Base-by-base conservation (phyloP, 2,797 vertebrate species). In the Gallinago solitaria region DNA sequence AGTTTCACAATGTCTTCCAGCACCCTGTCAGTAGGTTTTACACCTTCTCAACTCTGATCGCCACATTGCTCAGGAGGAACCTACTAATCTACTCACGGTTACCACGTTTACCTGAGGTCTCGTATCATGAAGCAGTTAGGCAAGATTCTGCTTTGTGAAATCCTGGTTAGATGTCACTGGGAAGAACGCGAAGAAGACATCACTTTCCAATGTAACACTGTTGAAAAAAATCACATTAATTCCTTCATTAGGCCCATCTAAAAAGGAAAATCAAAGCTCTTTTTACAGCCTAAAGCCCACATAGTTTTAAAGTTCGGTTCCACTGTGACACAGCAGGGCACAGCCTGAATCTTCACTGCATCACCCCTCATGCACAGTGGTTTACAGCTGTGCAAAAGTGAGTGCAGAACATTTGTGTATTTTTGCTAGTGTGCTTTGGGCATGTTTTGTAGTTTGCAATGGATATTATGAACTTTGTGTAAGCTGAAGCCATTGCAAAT, bases 301-400 rank as follows among this genome's bases (percentile, higher is more conserved):
- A 15, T 0, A 1, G 4, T 18, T 63, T 80, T 70, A 13, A 78
- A 89, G n/a, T 43, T 56, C n/a, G 35, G 39, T 67, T 75, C 48
- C 25, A 5, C 35, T 32, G 54, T 68, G 45, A 50, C 53, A 35
- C 39, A 27, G 23, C 35, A 57, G 39, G 64, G 24, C 48, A 56
- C 16, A 76, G 24, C 1, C 73, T 65, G 54, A 43, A 35, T 90
- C 35, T 57, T 73, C 25, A 19, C 21, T 56, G 24, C 57, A 11
- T n/a, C 16, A 1, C 12, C 7, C 6, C 9, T 32, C 35, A 15
- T 0, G 5, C 2, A 5, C 39, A 53, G 73, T 3, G 33, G 39
- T 19, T 60, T 35, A 60, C 9, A 77, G 54, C 41, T 50, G 37
- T 50, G 37, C 39, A 73, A 37, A 75, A 54, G 20, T 7, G 28